phyloP scores from a whole-genome alignment of 2,888 invertebrate species.

The Agonopterix arenella region DNA sequence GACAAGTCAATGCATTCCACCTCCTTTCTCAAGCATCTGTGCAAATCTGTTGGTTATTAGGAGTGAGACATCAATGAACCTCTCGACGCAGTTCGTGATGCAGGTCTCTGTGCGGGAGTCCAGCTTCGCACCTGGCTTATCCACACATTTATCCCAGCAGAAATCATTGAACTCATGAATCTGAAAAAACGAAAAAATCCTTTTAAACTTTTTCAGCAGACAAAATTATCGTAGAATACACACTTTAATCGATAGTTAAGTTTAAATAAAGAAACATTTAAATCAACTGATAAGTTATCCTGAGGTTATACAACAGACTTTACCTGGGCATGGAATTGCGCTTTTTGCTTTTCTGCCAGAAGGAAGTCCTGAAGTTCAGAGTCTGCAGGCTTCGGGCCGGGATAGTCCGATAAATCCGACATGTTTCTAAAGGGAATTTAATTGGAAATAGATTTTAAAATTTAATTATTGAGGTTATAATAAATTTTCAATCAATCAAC shows the following conservation, averaged over 20 bases:
- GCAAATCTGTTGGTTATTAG: constrained; percentile 93
- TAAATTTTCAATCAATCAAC: too few species aligned
- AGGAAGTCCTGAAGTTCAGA: constrained; percentile 90
- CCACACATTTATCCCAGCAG: constrained; percentile 98
- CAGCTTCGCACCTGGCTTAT: constrained; percentile 91
- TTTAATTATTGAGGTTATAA: not conserved
- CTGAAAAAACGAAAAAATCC: constrained; percentile 63
- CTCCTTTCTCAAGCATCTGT: constrained; percentile 87
- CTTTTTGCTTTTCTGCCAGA: constrained; percentile 90
- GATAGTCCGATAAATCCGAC: constrained; percentile 58
- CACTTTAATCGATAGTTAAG: not conserved
- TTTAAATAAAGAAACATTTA: not conserved
- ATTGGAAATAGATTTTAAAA: not conserved
- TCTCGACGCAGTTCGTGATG: constrained; percentile 93
- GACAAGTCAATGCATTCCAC: constrained; percentile 65
- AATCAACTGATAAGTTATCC: not conserved
- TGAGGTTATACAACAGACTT: constrained; percentile 14
- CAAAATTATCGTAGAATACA: not conserved
- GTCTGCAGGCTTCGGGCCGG: constrained; percentile 72
- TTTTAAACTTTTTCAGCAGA: too few species aligned
- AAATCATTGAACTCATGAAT: constrained; percentile 95
- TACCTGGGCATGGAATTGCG: constrained; percentile 93
- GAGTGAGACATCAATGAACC: constrained; percentile 95
- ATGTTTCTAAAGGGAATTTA: constrained; percentile 23
- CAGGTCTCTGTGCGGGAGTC: constrained; percentile 94